Evolutionary conservation across 2,113 vertebrate species (phyloP).

Genomic region (Mesoclemmys tuberculata): DNA sequence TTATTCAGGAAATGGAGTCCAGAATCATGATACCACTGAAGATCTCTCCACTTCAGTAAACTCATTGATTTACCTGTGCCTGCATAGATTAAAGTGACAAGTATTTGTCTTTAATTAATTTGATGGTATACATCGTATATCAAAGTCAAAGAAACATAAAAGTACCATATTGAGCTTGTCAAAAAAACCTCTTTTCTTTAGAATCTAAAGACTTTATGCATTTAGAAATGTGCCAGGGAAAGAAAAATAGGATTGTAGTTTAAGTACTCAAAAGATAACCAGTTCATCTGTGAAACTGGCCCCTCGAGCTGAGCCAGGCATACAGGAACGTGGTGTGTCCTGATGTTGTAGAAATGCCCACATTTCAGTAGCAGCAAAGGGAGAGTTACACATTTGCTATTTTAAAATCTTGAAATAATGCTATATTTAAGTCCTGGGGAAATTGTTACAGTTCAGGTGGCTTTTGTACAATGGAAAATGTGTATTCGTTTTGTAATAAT

Average conservation of each 20-base stretch:
- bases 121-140: slow-evolving; percentile 70
- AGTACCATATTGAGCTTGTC: slow-evolving; percentile 78
- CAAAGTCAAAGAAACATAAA: slow-evolving; percentile 73
- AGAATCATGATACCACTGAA: slow-evolving; percentile 99
- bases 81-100: slow-evolving; percentile 65
- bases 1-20: slow-evolving; percentile 99
- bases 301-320: not conserved
- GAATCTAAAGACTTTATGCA: slow-evolving; percentile 41
- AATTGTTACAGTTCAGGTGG: not conserved
- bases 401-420: not conserved
- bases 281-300: slow-evolving; percentile 23
- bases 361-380: not conserved
- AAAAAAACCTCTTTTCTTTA: slow-evolving; percentile 78
- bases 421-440: not conserved
- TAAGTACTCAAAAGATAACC: not conserved
- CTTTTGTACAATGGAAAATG: not conserved
- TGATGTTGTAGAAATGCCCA: not conserved
- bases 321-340: not conserved
- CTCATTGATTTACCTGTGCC: slow-evolving; percentile 68
- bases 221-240: not conserved
- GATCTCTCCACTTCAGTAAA: slow-evolving; percentile 91
- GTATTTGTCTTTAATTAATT: slow-evolving; percentile 72
- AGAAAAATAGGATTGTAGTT: not conserved
- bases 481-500: not conserved
- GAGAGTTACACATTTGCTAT: not conserved